Evolutionary conservation across 1,140 invertebrate species (phyloP).

Genomic region (Planococcus citri): DNA sequence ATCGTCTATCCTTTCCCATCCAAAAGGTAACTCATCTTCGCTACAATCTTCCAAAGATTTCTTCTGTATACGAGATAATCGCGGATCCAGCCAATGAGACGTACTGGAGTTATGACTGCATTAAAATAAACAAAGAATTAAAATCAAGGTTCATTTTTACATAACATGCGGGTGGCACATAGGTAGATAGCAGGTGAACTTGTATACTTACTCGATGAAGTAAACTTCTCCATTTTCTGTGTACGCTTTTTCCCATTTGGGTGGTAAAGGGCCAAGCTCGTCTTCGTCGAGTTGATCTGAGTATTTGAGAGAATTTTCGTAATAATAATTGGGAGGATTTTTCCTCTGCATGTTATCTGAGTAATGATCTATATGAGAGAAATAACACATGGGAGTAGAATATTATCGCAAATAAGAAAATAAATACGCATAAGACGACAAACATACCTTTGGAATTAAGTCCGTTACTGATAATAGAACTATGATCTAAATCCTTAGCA

Average conservation of each 20-base stretch:
- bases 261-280: slow-evolving; percentile 69
- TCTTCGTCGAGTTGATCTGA: slow-evolving; percentile 32
- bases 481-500: slow-evolving; percentile 32
- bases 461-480: neutral
- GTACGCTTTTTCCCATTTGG: slow-evolving; percentile 94
- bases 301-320: slow-evolving; percentile 6
- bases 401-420: neutral
- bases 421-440: neutral
- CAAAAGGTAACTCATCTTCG: slow-evolving; percentile 92
- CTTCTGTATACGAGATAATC: slow-evolving; percentile 80
- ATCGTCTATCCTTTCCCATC: slow-evolving; percentile 98
- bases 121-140: slow-evolving; percentile 26
- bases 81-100: slow-evolving; percentile 88
- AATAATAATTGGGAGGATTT: slow-evolving; percentile 12
- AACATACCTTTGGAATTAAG: neutral
- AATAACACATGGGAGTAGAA: no score
- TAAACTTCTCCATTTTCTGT: slow-evolving; percentile 93
- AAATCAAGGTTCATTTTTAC: neutral
- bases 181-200: neutral
- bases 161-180: neutral
- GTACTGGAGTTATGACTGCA: slow-evolving; percentile 82
- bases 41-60: slow-evolving; percentile 78
- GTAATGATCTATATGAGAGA: neutral
- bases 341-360: neutral
- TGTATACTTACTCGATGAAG: slow-evolving; percentile 83